Conservation (phyloP, 2,888 invertebrate species). For the Halictus quadricinctus region DNA sequence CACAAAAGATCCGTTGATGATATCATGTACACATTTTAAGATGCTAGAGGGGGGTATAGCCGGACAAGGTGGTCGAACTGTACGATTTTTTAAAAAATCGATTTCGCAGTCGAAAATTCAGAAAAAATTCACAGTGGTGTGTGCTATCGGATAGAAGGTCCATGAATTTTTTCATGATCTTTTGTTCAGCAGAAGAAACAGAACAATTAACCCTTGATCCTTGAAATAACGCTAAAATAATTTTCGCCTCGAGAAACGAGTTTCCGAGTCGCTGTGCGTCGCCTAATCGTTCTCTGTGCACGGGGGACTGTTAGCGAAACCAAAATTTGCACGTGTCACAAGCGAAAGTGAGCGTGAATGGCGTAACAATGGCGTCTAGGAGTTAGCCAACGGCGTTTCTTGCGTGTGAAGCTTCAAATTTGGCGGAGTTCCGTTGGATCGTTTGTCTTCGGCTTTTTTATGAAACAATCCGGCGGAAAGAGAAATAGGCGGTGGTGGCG, state of each 20-base stretch:
- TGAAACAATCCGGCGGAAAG: background rate
- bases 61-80: too few relatives aligned
- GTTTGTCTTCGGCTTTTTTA: constrained; percentile 23
- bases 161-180: background rate
- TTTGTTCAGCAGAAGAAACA: background rate
- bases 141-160: background rate
- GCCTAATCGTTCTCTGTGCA: background rate
- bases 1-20: too few relatives aligned
- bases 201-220: too few relatives aligned
- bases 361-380: background rate
- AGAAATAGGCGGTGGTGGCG: background rate
- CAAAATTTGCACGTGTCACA: background rate
- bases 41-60: too few relatives aligned
- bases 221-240: background rate
- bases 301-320: background rate
- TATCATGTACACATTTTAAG: too few relatives aligned
- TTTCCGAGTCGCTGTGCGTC: background rate
- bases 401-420: constrained; percentile 9
- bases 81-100: background rate
- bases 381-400: background rate
- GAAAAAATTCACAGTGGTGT: too few relatives aligned
- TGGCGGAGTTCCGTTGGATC: background rate
- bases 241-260: background rate
- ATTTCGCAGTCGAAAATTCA: too few relatives aligned
- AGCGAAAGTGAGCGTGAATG: background rate